These are phyloP conservation scores for Eurytoma californica DNA, from an alignment of 2,888 invertebrate species.

Conservation along the genomic window DNA sequence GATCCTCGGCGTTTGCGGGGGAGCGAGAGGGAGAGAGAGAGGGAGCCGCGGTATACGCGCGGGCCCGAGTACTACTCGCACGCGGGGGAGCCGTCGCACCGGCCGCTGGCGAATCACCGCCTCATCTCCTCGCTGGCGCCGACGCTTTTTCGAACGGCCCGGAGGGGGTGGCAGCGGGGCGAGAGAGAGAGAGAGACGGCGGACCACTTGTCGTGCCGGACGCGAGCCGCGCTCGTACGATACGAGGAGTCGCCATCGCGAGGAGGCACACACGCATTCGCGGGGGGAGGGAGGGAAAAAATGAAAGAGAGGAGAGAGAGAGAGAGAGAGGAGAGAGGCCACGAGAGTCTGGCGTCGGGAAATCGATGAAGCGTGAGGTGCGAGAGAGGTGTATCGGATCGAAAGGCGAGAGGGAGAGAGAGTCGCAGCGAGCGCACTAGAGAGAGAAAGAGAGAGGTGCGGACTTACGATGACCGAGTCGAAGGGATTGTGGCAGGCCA, in stretches of 20 bases:
- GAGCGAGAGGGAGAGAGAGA: not conserved
- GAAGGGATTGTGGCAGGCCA: constrained; percentile 75
- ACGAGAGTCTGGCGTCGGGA: constrained; percentile 7
- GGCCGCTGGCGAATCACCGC: constrained; percentile 3
- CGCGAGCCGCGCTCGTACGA: constrained; percentile 1
- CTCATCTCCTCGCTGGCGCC: not conserved
- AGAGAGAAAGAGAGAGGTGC: not conserved
- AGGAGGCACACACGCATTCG: not conserved
- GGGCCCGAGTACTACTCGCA: constrained; percentile 47
- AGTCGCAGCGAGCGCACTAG: no score
- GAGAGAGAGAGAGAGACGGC: constrained; percentile 3
- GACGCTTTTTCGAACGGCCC: not conserved
- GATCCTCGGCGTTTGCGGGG: constrained; percentile 71
- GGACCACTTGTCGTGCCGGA: constrained; percentile 9
- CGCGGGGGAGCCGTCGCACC: not conserved
- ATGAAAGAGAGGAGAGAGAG: not conserved
- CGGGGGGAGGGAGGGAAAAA: not conserved
- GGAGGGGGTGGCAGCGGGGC: not conserved
- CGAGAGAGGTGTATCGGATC: not conserved
- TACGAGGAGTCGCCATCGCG: not conserved
- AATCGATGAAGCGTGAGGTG: constrained; percentile 37
- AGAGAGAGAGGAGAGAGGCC: constrained; percentile 19
- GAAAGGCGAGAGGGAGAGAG: not conserved
- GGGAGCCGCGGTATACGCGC: constrained; percentile 17
- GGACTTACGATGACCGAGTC: constrained; percentile 74